phyloP scores from a whole-genome alignment of 2,888 invertebrate genomes.

The Leuctra nigra region DNA sequence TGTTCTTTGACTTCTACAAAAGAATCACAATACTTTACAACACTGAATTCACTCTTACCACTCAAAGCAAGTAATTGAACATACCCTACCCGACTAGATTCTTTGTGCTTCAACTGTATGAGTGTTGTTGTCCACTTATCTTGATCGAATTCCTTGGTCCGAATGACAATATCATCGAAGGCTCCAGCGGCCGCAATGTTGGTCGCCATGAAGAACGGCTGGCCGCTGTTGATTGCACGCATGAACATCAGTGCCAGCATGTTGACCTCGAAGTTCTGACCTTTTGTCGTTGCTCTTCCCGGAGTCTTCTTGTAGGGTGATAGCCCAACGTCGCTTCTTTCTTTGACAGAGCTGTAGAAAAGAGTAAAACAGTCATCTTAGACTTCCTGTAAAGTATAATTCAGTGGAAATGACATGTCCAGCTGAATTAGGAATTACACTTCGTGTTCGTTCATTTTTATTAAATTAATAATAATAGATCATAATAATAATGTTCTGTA shows the following conservation, averaged over 20 bases:
- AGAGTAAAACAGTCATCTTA: too few relatives aligned
- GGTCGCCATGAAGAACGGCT: neutral
- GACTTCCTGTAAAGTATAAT: too few relatives aligned
- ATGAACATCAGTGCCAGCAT: neutral
- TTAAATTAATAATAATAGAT: too few relatives aligned
- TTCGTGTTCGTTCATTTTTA: too few relatives aligned
- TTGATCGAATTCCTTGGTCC: neutral
- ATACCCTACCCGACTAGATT: neutral
- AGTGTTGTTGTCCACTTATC: neutral
- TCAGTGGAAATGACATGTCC: too few relatives aligned
- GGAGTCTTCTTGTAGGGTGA: neutral
- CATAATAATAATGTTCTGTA: too few relatives aligned
- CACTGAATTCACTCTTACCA: too few relatives aligned
- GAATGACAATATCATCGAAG: conserved; percentile 4
- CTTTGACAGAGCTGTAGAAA: too few relatives aligned
- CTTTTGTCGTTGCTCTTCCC: neutral
- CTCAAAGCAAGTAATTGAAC: neutral
- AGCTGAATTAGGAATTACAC: too few relatives aligned
- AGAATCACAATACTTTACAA: neutral
- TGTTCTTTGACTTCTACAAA: neutral
- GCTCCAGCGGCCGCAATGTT: neutral
- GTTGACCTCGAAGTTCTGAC: neutral
- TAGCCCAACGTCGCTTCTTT: too few relatives aligned
- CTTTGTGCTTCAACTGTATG: neutral
- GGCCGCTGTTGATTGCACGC: neutral